Evolutionary conservation across 2,797 vertebrate genomes (phyloP).

Genomic region (Tamandua tetradactyla): DNA sequence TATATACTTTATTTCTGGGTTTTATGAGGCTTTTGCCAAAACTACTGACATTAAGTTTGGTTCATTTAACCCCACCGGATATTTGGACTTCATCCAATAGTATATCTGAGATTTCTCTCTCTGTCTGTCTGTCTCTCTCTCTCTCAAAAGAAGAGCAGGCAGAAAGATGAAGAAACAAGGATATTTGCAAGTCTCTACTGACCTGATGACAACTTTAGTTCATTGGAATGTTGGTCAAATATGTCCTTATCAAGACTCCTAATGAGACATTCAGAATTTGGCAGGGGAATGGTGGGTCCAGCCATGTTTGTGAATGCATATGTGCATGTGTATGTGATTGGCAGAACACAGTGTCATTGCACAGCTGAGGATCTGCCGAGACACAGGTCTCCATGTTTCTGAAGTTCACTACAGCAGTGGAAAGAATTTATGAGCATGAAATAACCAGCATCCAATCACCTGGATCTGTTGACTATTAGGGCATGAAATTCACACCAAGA

Average conservation of each 20-base stretch:
- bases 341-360: neutral
- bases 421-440: neutral
- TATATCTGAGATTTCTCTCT: neutral
- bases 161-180: neutral
- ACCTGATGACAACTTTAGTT: neutral
- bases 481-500: neutral
- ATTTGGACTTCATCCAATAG: neutral
- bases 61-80: neutral
- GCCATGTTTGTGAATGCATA: rapidly evolving
- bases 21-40: neutral
- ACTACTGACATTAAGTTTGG: neutral
- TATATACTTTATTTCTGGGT: neutral
- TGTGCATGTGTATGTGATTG: rapidly evolving
- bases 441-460: too few relatives aligned
- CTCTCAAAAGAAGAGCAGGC: neutral
- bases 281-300: rapidly evolving
- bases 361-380: neutral
- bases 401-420: too few relatives aligned
- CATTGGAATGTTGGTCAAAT: neutral
- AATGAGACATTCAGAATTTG: neutral
- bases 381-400: neutral
- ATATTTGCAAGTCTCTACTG: neutral
- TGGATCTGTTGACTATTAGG: rapidly evolving
- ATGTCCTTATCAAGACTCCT: neutral
- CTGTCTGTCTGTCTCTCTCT: too few relatives aligned